Evolutionary conservation across 2,888 invertebrate genomes (phyloP).

Genomic region (Vannuccia rotundouncinata): DNA sequence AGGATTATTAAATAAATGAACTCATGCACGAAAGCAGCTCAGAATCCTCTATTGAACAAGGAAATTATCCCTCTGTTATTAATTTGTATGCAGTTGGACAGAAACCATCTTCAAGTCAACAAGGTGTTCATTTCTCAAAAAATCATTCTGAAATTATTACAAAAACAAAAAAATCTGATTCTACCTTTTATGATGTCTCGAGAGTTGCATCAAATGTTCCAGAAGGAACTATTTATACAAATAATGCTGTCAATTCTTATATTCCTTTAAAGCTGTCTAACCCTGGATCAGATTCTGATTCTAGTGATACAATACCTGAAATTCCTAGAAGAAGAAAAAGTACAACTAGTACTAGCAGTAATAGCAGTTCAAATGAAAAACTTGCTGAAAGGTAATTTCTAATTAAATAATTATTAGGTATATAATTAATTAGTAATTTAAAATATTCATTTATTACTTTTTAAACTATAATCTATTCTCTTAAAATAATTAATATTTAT

Average conservation of each 20-base stretch:
- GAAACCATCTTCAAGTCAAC: not conserved
- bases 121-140: constrained; percentile 18
- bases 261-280: constrained; percentile 19
- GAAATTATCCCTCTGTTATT: constrained; percentile 37
- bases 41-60: constrained; percentile 40
- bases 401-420: too few species aligned
- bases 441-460: too few species aligned
- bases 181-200: constrained; percentile 15
- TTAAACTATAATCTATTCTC: too few species aligned
- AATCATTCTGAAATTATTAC: not conserved
- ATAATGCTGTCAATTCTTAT: not conserved
- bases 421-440: too few species aligned
- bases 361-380: constrained; percentile 34
- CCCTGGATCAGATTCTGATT: constrained; percentile 36
- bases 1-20: too few species aligned
- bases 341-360: constrained; percentile 38
- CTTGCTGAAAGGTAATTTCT: constrained; percentile 19
- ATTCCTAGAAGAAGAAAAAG: constrained; percentile 34
- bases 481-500: too few species aligned
- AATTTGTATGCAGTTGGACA: constrained; percentile 36
- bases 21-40: constrained; percentile 39
- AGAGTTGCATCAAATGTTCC: not conserved
- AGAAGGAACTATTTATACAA: not conserved
- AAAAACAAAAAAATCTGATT: not conserved
- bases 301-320: constrained; percentile 13